phyloP scores from a whole-genome alignment of 2,797 vertebrate genomes.

The Artibeus lituratus region DNA sequence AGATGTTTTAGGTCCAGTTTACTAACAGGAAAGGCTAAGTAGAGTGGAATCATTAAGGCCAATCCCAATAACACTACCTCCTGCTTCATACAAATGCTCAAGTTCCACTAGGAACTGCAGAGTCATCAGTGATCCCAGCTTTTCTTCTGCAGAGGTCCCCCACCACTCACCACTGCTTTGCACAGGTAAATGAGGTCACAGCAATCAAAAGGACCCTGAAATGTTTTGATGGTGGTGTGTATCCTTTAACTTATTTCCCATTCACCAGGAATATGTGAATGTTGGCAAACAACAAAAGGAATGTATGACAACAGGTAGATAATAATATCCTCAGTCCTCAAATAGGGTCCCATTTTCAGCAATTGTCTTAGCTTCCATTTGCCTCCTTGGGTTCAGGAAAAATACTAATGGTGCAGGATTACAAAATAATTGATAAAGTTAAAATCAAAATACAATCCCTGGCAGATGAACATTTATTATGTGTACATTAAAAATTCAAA shows the following conservation, averaged over 20 bases:
- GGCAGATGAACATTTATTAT: constrained; percentile 34
- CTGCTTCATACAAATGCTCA: background rate
- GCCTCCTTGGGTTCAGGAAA: constrained; percentile 27
- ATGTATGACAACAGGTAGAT: background rate
- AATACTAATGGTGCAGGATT: constrained; percentile 16
- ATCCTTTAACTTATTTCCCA: constrained; percentile 24
- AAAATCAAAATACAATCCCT: background rate
- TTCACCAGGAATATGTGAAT: background rate
- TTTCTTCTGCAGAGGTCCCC: background rate
- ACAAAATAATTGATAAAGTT: constrained; percentile 20
- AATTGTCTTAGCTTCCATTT: background rate
- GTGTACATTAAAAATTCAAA: background rate
- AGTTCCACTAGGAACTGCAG: background rate
- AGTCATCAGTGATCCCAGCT: background rate
- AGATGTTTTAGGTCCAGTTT: background rate
- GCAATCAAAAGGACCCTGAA: background rate
- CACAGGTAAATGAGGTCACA: background rate
- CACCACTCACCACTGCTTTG: background rate
- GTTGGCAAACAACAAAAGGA: constrained; percentile 8
- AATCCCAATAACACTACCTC: background rate
- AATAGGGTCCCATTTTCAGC: background rate
- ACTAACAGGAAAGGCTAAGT: background rate
- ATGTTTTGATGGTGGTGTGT: background rate
- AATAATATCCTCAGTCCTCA: constrained; percentile 3
- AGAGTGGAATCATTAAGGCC: background rate